phyloP scores from a whole-genome alignment of 2,888 invertebrate genomes.

The Heliconius ethilla region DNA sequence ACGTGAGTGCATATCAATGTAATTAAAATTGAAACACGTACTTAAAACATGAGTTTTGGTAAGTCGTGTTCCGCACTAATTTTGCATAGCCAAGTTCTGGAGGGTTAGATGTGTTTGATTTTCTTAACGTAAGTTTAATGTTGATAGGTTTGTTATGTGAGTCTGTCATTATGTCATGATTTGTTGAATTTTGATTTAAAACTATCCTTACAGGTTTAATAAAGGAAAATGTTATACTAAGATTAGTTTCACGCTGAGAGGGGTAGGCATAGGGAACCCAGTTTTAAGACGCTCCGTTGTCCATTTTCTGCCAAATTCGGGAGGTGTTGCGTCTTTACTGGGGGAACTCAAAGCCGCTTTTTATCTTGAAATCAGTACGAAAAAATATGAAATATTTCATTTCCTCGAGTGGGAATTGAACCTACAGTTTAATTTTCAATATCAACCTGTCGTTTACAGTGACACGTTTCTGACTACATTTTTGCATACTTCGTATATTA shows the following conservation, averaged over 20 bases:
- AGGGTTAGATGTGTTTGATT: conserved; percentile 42
- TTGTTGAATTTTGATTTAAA: background rate
- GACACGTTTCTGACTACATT: too few species aligned
- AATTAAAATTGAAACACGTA: conserved; percentile 53
- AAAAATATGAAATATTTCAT: too few species aligned
- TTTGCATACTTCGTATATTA: too few species aligned
- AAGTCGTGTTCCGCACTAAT: conserved; percentile 47
- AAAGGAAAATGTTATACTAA: too few species aligned
- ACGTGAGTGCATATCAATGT: conserved; percentile 52
- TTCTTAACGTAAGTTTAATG: conserved; percentile 34
- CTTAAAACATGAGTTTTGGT: conserved; percentile 47
- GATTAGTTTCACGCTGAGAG: too few species aligned
- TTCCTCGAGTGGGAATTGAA: too few species aligned
- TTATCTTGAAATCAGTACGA: too few species aligned
- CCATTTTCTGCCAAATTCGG: background rate
- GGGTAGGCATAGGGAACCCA: too few species aligned
- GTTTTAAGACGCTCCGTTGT: too few species aligned
- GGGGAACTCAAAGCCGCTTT: background rate
- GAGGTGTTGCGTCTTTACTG: background rate
- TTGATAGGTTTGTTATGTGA: conserved; percentile 9
- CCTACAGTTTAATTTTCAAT: too few species aligned
- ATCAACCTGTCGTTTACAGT: too few species aligned
- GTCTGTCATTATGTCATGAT: background rate
- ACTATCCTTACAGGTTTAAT: background rate
- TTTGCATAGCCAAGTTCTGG: conserved; percentile 49